Evolutionary conservation across 2,113 vertebrate genomes (phyloP), one percentile per base, ranked within the genome.

Genomic region (Aptenodytes patagonicus): DNA sequence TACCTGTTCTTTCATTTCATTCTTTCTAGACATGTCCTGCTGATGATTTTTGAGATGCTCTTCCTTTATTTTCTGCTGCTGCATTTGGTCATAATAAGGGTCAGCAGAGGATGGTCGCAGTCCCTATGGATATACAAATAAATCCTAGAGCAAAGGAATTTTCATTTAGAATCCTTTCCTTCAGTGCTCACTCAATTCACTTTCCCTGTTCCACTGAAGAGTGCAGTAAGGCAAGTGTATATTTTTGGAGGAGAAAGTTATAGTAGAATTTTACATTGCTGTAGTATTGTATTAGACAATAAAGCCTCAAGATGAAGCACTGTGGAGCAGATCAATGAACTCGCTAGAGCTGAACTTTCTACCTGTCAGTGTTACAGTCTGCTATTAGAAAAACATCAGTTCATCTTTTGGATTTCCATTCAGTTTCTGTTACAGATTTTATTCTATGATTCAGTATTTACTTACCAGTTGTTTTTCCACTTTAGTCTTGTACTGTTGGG

Each of bases 391-490:
- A 94, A 13, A 71, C 16, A 49, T 21, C 32, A n/a, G 31, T 89
- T 95, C 9, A 38, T 66, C 72, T 84, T 72, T 29, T 61, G 78
- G 40, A 55, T 82, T 93, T 88, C 57, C 52, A 58, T 57, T 88
- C 36, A 47, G 22, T 62, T 87, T 24, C 34, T 71, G 64, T 66
- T 61, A 42, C 49, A 69, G 40, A 92, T 44, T 80, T 72, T 25
- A 40, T 91, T 51, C 42, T 24, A 10, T 83, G 36, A 54, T 81
- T 82, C 46, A 34, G 4, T 80, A 70, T 93, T 95, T 79, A 96
- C 98, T 97, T 91, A 99, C 99, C 99, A 99, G 97, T 86, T 99
- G 99, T 90, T 99, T 99, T 97, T 99, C 98, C 68, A 99, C 99
- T 97, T 99, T 98, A 95, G 99, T 93, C 93, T 99, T 99, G 97